Evolutionary conservation across 2,797 vertebrate genomes (phyloP).

Genomic region (Lacerta bilineata): DNA sequence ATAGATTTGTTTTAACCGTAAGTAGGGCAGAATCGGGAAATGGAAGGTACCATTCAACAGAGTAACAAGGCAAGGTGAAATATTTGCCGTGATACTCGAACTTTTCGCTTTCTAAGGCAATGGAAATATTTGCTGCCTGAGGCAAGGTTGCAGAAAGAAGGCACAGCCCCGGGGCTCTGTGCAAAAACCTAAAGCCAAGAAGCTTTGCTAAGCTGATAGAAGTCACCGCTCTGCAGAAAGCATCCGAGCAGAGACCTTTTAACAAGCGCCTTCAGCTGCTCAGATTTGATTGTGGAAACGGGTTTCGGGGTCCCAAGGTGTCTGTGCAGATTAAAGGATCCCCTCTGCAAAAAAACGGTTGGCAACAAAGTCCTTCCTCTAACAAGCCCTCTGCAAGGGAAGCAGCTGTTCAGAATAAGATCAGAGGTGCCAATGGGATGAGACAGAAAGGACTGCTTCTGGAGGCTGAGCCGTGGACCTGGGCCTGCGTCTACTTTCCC

Average conservation of each 20-base stretch:
- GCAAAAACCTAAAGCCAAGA: neutral
- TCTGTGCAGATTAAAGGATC: slow-evolving; percentile 29
- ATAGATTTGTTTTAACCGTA: neutral
- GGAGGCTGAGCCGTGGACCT: slow-evolving; percentile 7
- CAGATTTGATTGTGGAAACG: slow-evolving; percentile 10
- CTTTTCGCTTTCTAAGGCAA: neutral
- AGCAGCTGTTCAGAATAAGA: slow-evolving; percentile 39
- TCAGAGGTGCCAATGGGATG: slow-evolving; percentile 22
- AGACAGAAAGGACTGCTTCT: slow-evolving; percentile 30
- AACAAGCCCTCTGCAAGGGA: slow-evolving; percentile 35
- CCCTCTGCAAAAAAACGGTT: slow-evolving; percentile 11
- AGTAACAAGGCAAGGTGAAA: neutral
- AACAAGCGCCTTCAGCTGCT: slow-evolving; percentile 6
- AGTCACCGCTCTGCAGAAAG: neutral
- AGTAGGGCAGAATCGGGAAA: neutral
- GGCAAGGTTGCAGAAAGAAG: slow-evolving; percentile 6
- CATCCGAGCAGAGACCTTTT: neutral
- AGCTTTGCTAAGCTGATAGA: slow-evolving; percentile 1
- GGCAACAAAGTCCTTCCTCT: slow-evolving; percentile 55
- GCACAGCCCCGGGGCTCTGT: neutral
- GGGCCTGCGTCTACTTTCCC: slow-evolving; percentile 31
- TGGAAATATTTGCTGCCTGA: slow-evolving; percentile 17
- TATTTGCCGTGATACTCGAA: neutral
- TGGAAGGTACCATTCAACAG: neutral
- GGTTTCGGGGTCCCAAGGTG: neutral